These are phyloP conservation scores for Drosophila watanabei DNA, from an alignment of 1,140 invertebrate species.

Conservation along the genomic window DNA sequence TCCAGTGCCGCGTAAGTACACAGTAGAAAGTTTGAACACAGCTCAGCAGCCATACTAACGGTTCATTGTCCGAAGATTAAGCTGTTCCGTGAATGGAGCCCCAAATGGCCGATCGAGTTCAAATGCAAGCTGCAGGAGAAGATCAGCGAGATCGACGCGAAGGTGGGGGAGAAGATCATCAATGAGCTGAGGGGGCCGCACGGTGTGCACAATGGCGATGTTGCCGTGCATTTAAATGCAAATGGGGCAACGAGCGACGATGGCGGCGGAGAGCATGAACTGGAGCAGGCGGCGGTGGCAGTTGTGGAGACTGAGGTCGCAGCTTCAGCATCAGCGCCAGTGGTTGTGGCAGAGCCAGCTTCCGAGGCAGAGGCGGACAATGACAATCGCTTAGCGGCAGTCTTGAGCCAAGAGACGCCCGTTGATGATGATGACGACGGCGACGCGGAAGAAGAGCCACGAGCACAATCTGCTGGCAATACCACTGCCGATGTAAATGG, in stretches of 20 bases:
- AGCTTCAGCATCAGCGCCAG: not conserved
- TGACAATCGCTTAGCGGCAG: constrained; percentile 74
- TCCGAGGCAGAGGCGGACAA: constrained; percentile 45
- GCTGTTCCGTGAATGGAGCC: constrained; percentile 94
- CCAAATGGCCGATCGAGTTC: constrained; percentile 92
- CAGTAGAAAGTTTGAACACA: constrained; percentile 3
- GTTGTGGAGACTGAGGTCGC: constrained; percentile 23
- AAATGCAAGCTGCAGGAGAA: constrained; percentile 89
- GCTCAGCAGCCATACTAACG: constrained; percentile 13
- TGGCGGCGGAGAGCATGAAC: constrained; percentile 40
- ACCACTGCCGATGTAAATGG: constrained; percentile 59
- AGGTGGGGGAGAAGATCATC: constrained; percentile 89
- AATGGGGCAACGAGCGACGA: constrained; percentile 62
- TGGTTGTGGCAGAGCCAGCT: constrained; percentile 35
- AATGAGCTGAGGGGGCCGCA: constrained; percentile 70
- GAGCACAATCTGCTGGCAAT: constrained; percentile 23
- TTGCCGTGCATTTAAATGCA: constrained; percentile 73
- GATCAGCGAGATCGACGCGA: constrained; percentile 90
- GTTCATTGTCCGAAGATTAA: constrained; percentile 88
- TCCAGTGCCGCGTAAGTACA: constrained; percentile 92
- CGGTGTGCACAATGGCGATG: constrained; percentile 69
- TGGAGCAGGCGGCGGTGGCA: constrained; percentile 45
- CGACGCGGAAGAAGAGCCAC: constrained; percentile 19
- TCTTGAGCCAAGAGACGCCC: constrained; percentile 78
- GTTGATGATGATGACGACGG: constrained; percentile 71